These are phyloP conservation scores for Melieria crassipennis DNA, from an alignment of 2,888 invertebrate genomes.

Conservation along the genomic window DNA sequence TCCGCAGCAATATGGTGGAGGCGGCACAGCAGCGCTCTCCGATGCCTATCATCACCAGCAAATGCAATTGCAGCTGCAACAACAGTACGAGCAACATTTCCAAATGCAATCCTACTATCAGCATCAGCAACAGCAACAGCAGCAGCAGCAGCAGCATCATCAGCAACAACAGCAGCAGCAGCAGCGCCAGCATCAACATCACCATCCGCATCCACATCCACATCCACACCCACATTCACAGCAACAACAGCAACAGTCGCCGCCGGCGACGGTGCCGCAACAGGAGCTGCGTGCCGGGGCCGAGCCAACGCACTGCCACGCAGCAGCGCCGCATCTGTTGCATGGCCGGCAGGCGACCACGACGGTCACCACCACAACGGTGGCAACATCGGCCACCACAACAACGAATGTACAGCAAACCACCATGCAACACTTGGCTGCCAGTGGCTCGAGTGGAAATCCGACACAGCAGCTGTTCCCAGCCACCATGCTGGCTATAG, in stretches of 20 bases:
- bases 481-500: slow-evolving; percentile 42
- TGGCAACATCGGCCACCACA: slow-evolving; percentile 19
- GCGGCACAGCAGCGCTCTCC: slow-evolving; percentile 33
- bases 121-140: slow-evolving; percentile 43
- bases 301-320: background rate
- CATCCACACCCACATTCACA: slow-evolving; percentile 25
- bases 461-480: slow-evolving; percentile 38
- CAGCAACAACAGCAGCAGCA: slow-evolving; percentile 35
- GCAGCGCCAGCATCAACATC: slow-evolving; percentile 29
- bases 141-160: slow-evolving; percentile 41
- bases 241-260: slow-evolving; percentile 33
- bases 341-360: too few relatives aligned
- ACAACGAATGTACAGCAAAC: slow-evolving; percentile 5
- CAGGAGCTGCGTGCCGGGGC: slow-evolving; percentile 4
- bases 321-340: slow-evolving; percentile 12
- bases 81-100: slow-evolving; percentile 47
- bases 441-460: slow-evolving; percentile 28
- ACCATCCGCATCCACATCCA: slow-evolving; percentile 26
- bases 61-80: slow-evolving; percentile 47
- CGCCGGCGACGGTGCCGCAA: slow-evolving; percentile 8
- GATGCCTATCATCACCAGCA: slow-evolving; percentile 49
- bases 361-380: too few relatives aligned
- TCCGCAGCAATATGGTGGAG: slow-evolving; percentile 23
- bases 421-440: too few relatives aligned
- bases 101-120: slow-evolving; percentile 45